Percentiles rank a stretch among this genome's conserved stretches.
Conservation (phyloP, 1,140 invertebrate species). For the Zaprionus tsacasi region DNA sequence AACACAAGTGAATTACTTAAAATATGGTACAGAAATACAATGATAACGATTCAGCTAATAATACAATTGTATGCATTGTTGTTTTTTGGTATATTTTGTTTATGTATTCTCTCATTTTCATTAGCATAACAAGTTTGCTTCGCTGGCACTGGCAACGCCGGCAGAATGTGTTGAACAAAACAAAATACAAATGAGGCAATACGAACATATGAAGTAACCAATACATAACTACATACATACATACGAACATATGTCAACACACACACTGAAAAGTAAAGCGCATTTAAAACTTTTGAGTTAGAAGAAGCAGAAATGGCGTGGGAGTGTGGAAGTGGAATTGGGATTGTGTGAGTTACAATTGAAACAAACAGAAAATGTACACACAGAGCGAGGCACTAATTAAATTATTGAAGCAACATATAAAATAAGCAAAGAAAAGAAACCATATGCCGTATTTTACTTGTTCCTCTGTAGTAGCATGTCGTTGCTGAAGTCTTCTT, state of each 20-base stretch:
- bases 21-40: neutral
- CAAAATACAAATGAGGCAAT: conserved; percentile 53
- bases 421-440: conserved; percentile 46
- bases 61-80: conserved; percentile 3
- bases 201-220: conserved; percentile 47
- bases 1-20: conserved; percentile 11
- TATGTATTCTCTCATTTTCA: neutral
- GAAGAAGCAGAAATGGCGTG: conserved; percentile 15
- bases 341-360: conserved; percentile 6
- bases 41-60: neutral
- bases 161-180: conserved; percentile 64
- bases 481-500: conserved; percentile 41
- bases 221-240: conserved; percentile 34
- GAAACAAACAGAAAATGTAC: conserved; percentile 16
- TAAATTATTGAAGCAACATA: conserved; percentile 64
- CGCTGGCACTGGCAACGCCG: conserved; percentile 37
- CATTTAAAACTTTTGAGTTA: conserved; percentile 48
- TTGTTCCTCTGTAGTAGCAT: conserved; percentile 82
- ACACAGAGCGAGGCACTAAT: conserved; percentile 55
- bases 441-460: conserved; percentile 70
- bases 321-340: conserved; percentile 5
- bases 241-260: conserved; percentile 42
- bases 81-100: neutral
- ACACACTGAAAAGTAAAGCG: conserved; percentile 50
- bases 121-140: neutral